Evolutionary conservation across 2,888 invertebrate species (phyloP), one percentile per base, ranked within the genome.

Genomic region (Eupithecia pulchellata): DNA sequence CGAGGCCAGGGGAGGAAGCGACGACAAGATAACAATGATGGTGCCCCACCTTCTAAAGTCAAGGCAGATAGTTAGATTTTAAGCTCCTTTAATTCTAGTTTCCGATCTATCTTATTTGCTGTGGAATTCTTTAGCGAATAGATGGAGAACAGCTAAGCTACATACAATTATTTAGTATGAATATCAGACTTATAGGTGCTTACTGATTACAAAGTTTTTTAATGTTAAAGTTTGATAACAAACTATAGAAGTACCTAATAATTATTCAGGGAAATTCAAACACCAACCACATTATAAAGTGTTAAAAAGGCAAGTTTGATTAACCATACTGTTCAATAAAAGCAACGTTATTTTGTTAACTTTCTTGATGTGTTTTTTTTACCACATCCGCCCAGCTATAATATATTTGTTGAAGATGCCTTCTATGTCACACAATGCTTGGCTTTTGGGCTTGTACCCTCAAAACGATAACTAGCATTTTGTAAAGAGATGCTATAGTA

Each of bases 21-120:
- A 65, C 89, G 80, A 69, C 86, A 87, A 20, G 90, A 87, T 1
- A 75, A 87, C 0, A 77, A 84, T 9, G 87, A 86, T 4, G 89
- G 86, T 2, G 91, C 81, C 0, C 89, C 90, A 0, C 80, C 86
- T 0, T 73, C 81, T 13, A 93, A 92, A 86, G 80, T 89, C 2
- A 88, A 82, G 70, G 80, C 83, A 4, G 87, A 87, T 20, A 86
- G 84, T 75, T 89, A 89, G 84, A 82, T 80, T 78, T n/a, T 75
- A 69, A 61, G 34, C 47, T 64, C 60, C n/a, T 17, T 60, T 69
- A 29, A 57, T 29, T 60, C n/a, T 20, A 34, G 29, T 60, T 32
- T 60, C 58, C 6, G 6, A 61, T 36, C 34, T 61, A 4, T 20
- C 5, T n/a, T 20, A 57, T 17, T 29, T 29, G 14, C 57, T 57